Evolutionary conservation across 2,888 invertebrate genomes (phyloP).

Genomic region (Cephus pulcher): DNA sequence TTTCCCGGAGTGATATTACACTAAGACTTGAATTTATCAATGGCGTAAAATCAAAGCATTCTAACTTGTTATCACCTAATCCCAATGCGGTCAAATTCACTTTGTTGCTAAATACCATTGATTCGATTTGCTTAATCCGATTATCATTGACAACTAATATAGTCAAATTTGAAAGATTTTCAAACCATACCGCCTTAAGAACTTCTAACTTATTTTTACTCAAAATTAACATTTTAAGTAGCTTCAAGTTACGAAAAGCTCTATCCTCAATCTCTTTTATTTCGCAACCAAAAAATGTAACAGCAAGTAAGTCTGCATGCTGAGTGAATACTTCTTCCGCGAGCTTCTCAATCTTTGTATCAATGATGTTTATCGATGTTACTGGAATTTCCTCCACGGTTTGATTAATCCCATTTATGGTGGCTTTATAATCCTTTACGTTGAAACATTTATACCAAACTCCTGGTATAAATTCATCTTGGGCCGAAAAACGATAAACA

Average conservation of each 20-base stretch:
- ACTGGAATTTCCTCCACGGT: not conserved
- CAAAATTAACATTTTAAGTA: conserved; percentile 24
- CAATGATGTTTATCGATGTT: not conserved
- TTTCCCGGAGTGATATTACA: not conserved
- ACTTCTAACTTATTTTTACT: conserved; percentile 25
- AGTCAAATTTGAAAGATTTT: conserved; percentile 23
- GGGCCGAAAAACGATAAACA: not conserved
- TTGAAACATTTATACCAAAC: not conserved
- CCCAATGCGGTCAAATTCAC: conserved; percentile 18
- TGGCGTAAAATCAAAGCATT: not conserved
- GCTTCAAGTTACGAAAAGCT: conserved; percentile 27
- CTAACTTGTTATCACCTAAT: conserved; percentile 28
- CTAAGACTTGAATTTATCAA: not conserved
- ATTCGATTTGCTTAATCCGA: conserved; percentile 20
- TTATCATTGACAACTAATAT: conserved; percentile 25
- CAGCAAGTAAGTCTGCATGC: not conserved
- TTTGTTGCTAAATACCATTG: not conserved
- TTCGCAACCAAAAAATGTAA: conserved; percentile 9
- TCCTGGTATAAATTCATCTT: not conserved
- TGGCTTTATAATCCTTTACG: not conserved
- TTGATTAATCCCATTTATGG: not conserved
- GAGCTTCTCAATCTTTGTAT: conserved; percentile 18
- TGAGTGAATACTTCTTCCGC: conserved; percentile 19
- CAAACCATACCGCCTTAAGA: conserved; percentile 31
- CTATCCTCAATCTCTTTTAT: conserved; percentile 31